phyloP scores from a whole-genome alignment of 2,797 vertebrate species.

The Capromys pilorides region DNA sequence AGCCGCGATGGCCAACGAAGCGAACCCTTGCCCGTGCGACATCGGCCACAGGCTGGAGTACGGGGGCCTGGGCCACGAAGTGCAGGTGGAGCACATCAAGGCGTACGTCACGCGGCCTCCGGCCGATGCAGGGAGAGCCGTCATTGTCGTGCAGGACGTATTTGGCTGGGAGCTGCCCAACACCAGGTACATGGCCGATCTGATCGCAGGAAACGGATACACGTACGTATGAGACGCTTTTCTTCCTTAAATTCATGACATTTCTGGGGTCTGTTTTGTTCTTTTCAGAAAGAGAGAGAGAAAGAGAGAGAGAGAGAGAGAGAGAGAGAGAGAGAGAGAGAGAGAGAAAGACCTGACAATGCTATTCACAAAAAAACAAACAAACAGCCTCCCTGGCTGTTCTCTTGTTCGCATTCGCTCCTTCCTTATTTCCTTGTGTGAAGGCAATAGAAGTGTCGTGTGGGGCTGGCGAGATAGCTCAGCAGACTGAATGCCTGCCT shows the following conservation, averaged over 20 bases:
- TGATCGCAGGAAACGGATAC: slow-evolving; percentile 93
- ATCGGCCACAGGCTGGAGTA: slow-evolving; percentile 91
- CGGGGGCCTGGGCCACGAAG: slow-evolving; percentile 90
- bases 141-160: slow-evolving; percentile 94
- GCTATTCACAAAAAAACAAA: not conserved
- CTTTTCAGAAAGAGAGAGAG: not conserved
- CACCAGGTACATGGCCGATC: slow-evolving; percentile 94
- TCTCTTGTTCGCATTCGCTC: not conserved
- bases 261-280: not conserved
- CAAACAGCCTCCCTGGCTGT: not conserved
- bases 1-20: slow-evolving; percentile 92
- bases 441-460: not conserved
- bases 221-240: slow-evolving; percentile 84
- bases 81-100: slow-evolving; percentile 91
- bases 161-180: slow-evolving; percentile 94
- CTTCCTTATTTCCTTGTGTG: not conserved
- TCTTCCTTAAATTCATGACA: not conserved
- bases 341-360: not conserved
- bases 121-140: slow-evolving; percentile 87
- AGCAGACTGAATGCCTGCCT: too few relatives aligned
- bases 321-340: not conserved
- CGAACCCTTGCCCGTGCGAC: slow-evolving; percentile 90
- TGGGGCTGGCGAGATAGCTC: too few relatives aligned
- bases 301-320: not conserved
- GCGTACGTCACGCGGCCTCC: slow-evolving; percentile 90